These are phyloP conservation scores for Nycteola revayana DNA, from an alignment of 2,888 invertebrate genomes.

Conservation along the genomic window DNA sequence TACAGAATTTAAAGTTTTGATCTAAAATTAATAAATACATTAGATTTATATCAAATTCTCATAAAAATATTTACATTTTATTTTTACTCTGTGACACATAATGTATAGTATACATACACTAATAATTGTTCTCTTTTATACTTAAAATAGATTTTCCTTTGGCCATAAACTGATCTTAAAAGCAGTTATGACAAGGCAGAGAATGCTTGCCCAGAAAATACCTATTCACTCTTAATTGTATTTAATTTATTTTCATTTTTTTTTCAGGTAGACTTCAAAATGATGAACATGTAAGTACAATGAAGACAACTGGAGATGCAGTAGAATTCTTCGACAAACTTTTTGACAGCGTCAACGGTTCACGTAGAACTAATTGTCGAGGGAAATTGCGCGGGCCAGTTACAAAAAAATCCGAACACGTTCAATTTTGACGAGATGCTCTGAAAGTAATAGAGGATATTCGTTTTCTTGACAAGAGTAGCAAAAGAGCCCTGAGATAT, in stretches of 20 bases:
- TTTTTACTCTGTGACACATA: no score
- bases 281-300: neutral
- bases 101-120: no score
- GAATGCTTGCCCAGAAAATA: no score
- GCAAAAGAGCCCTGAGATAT: conserved; percentile 1
- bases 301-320: neutral
- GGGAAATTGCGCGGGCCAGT: conserved; percentile 6
- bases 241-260: no score
- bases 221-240: no score
- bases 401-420: conserved; percentile 4
- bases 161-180: no score
- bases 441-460: conserved; percentile 13
- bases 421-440: conserved; percentile 16
- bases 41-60: neutral
- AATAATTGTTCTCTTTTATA: no score
- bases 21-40: neutral
- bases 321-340: conserved; percentile 1
- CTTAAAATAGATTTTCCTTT: no score
- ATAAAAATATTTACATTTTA: no score
- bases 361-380: neutral
- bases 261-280: no score
- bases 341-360: conserved; percentile 4
- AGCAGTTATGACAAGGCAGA: no score
- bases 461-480: conserved; percentile 7
- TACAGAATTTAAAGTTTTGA: no score